A percentile compares a stretch with the other conserved stretches of the same genome.
phyloP scores from a whole-genome alignment of 2,888 invertebrate species.

The Coleophora deauratella region DNA sequence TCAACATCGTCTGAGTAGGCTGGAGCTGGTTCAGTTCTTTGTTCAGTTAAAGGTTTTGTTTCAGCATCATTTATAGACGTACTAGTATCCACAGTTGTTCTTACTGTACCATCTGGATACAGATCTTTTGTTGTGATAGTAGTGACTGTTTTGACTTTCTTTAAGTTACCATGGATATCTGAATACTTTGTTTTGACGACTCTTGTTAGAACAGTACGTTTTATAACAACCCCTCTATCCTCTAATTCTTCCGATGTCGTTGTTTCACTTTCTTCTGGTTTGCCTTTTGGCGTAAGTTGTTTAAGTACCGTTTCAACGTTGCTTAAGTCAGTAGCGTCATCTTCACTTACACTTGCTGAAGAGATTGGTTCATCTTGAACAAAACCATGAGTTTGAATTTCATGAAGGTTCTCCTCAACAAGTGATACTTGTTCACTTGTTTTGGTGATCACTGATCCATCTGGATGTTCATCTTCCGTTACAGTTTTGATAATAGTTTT shows the following conservation, averaged over 20 bases:
- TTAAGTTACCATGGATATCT: constrained; percentile 27
- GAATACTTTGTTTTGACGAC: constrained; percentile 41
- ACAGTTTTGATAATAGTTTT: constrained; percentile 45
- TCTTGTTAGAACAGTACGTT: constrained; percentile 38
- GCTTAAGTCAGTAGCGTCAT: constrained; percentile 15
- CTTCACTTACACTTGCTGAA: constrained; percentile 1
- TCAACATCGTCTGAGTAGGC: constrained; percentile 44
- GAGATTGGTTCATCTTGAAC: not conserved
- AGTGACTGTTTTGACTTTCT: constrained; percentile 45
- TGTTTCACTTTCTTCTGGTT: constrained; percentile 34
- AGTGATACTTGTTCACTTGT: constrained; percentile 25
- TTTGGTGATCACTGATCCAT: constrained; percentile 34
- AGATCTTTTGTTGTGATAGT: constrained; percentile 49
- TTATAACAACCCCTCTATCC: constrained; percentile 33
- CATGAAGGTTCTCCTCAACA: constrained; percentile 9
- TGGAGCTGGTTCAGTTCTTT: constrained; percentile 33
- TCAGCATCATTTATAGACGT: constrained; percentile 40
- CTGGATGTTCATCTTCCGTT: constrained; percentile 54
- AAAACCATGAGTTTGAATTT: constrained; percentile 23
- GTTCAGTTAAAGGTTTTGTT: constrained; percentile 49
- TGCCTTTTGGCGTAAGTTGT: constrained; percentile 23
- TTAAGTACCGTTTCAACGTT: constrained; percentile 29
- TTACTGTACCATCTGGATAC: constrained; percentile 50
- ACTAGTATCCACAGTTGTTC: constrained; percentile 46
- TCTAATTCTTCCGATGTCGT: constrained; percentile 29